These are phyloP conservation scores for Crocidura indochinensis DNA, from an alignment of 2,797 vertebrate genomes.

Conservation along the genomic window DNA sequence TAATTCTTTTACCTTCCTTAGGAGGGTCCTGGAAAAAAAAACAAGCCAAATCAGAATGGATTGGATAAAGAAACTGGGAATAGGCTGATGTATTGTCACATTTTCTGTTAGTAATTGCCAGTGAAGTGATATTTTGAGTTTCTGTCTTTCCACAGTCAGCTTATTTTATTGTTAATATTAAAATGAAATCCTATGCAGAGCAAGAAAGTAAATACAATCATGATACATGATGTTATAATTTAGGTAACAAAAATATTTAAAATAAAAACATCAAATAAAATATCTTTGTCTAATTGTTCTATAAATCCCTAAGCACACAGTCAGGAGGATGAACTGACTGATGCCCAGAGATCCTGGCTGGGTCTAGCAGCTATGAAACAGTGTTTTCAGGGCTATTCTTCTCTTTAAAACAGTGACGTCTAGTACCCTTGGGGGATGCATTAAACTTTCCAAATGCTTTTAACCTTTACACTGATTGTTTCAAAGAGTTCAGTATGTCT, in stretches of 20 bases:
- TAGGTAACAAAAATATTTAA: constrained; percentile 56
- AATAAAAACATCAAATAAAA: not conserved
- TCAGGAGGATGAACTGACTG: constrained; percentile 32
- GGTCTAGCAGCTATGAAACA: constrained; percentile 13
- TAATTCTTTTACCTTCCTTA: not conserved
- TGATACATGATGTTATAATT: constrained; percentile 68
- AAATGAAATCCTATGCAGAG: constrained; percentile 70
- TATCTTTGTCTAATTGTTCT: constrained; percentile 42
- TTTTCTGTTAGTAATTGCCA: constrained; percentile 32
- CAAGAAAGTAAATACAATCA: constrained; percentile 76
- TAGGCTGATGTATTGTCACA: not conserved
- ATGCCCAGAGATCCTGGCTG: not conserved
- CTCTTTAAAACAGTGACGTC: constrained; percentile 56
- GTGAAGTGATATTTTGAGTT: constrained; percentile 72
- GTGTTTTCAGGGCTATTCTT: constrained; percentile 19
- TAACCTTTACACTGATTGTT: constrained; percentile 72
- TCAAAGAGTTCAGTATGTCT: constrained; percentile 54
- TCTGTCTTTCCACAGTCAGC: constrained; percentile 32
- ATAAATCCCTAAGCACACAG: constrained; percentile 40
- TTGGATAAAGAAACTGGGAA: constrained; percentile 27
- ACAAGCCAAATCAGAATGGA: constrained; percentile 54
- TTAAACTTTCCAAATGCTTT: constrained; percentile 81
- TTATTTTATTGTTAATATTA: constrained; percentile 72
- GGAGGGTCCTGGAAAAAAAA: not conserved
- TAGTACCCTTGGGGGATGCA: constrained; percentile 53